Percentiles rank a stretch among this genome's conserved stretches.
These are phyloP conservation scores for Diachasmimorpha longicaudata DNA, from an alignment of 1,140 invertebrate species.

Conservation along the genomic window DNA sequence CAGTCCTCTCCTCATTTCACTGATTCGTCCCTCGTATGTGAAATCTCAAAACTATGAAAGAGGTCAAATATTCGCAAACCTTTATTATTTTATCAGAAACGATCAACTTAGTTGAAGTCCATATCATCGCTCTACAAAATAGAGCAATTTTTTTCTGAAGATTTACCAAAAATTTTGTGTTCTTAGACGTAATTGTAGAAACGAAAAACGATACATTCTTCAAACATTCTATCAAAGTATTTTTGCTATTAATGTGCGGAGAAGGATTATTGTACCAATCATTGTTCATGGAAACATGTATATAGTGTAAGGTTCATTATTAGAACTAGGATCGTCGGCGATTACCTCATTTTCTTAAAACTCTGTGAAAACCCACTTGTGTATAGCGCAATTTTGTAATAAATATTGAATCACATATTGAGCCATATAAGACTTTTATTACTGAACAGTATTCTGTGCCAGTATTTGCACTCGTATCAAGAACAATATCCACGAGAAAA, in stretches of 20 bases:
- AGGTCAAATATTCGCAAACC: neutral
- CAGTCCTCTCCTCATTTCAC: too few relatives aligned
- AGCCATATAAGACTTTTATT: too few relatives aligned
- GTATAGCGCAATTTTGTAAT: neutral
- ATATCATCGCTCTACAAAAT: neutral
- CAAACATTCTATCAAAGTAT: conserved; percentile 16
- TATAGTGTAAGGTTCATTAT: neutral
- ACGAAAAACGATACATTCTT: conserved; percentile 19
- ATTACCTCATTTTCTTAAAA: neutral
- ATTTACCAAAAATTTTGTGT: neutral
- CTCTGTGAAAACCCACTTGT: neutral
- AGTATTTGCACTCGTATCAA: too few relatives aligned
- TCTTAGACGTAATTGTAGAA: neutral
- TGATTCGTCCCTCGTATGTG: too few relatives aligned
- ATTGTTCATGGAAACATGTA: neutral
- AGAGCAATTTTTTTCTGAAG: neutral
- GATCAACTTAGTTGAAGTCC: neutral
- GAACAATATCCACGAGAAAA: too few relatives aligned
- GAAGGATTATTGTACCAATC: neutral
- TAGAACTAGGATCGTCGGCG: neutral
- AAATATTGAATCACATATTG: neutral
- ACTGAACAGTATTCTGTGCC: too few relatives aligned
- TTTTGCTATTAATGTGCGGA: conserved; percentile 1
- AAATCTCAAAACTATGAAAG: too few relatives aligned
- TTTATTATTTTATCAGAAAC: neutral